These are phyloP conservation scores for Stichopus chloronotus DNA, from an alignment of 35 echinoderm and acorn worm species.

Conservation along the genomic window DNA sequence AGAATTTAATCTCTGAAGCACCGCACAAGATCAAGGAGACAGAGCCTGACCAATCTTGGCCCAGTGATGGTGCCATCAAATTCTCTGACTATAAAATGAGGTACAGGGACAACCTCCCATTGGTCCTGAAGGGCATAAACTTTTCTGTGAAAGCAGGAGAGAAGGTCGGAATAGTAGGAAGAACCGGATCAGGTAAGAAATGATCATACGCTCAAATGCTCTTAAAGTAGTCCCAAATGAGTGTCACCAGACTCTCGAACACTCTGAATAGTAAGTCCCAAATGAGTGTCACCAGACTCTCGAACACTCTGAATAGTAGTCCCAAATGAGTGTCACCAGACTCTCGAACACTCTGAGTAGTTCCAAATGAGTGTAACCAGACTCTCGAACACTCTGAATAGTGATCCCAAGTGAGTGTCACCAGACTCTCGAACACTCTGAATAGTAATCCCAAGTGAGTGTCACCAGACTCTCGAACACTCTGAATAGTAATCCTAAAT, in stretches of 20 bases:
- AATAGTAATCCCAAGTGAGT: too few species aligned
- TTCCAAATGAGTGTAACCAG: too few species aligned
- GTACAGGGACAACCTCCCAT: slow-evolving; percentile 82
- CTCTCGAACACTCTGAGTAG: too few species aligned
- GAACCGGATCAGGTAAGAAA: slow-evolving; percentile 89
- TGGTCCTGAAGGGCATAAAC: slow-evolving; percentile 83
- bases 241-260: not conserved
- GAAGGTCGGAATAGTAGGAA: slow-evolving; percentile 96
- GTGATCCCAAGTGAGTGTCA: too few species aligned
- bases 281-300: not conserved
- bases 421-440: too few species aligned
- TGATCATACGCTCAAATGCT: not conserved
- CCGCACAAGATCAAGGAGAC: slow-evolving; percentile 63
- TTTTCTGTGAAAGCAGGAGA: slow-evolving; percentile 75
- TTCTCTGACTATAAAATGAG: slow-evolving; percentile 74
- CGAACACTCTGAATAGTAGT: not conserved
- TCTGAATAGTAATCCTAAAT: too few species aligned
- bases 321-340: not conserved
- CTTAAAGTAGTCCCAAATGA: not conserved
- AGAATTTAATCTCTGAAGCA: slow-evolving; percentile 84
- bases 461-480: too few species aligned
- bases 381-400: too few species aligned
- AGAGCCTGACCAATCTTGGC: slow-evolving; percentile 69
- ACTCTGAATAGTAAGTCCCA: not conserved
- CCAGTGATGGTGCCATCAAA: slow-evolving; percentile 60